These are phyloP conservation scores for Sanderia malayensis DNA, from an alignment of 30 jellyfish, hydroid and myxozoan species.

Conservation along the genomic window DNA sequence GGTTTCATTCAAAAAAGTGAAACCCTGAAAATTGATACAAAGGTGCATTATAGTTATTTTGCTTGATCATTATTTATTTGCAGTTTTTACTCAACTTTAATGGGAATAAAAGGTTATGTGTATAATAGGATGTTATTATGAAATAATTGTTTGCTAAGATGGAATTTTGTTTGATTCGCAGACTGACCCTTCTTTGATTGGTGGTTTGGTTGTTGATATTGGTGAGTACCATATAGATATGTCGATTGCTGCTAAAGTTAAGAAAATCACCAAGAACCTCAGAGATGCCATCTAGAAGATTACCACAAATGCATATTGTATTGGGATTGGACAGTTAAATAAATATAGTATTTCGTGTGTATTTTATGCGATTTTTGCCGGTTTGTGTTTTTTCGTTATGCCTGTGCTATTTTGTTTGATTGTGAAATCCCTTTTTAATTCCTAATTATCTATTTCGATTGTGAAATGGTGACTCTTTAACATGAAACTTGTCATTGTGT, in stretches of 20 bases:
- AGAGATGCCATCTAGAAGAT: slow-evolving; percentile 71
- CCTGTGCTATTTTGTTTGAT: too few species aligned
- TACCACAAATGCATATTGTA: too few species aligned
- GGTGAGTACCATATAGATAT: slow-evolving; percentile 94
- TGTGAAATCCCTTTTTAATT: too few species aligned
- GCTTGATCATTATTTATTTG: not conserved
- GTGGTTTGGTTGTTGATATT: slow-evolving; percentile 95
- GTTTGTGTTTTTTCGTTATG: too few species aligned
- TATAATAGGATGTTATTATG: not conserved
- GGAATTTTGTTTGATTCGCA: not conserved
- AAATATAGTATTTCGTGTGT: too few species aligned
- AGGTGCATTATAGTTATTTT: slow-evolving; percentile 44
- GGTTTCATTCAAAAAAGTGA: slow-evolving; percentile 72
- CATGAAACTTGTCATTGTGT: too few species aligned
- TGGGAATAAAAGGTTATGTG: too few species aligned
- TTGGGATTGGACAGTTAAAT: too few species aligned
- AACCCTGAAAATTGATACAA: slow-evolving; percentile 66
- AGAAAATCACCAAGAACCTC: slow-evolving; percentile 61
- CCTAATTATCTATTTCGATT: too few species aligned
- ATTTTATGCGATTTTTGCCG: too few species aligned
- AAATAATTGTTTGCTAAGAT: not conserved
- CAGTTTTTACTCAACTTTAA: not conserved
- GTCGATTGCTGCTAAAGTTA: slow-evolving; percentile 93
- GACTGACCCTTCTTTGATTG: slow-evolving; percentile 77
- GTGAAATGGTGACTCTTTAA: too few species aligned